These are phyloP conservation scores for Venustoraphidia nigricollis DNA, from an alignment of 2,888 invertebrate species.

Conservation along the genomic window DNA sequence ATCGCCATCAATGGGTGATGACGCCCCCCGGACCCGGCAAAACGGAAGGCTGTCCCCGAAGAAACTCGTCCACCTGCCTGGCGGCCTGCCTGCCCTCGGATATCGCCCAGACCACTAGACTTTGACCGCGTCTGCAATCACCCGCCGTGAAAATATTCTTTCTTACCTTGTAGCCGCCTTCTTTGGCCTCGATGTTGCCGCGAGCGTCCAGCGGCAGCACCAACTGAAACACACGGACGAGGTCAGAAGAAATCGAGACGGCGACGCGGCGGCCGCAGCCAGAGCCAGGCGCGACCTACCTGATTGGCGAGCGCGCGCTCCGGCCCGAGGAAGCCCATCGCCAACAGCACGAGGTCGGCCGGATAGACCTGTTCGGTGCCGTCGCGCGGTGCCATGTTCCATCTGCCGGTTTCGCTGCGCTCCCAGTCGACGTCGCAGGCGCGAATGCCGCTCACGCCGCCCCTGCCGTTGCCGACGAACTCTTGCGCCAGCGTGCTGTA, in stretches of 20 bases:
- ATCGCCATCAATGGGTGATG: constrained; percentile 21
- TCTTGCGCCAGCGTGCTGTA: constrained; percentile 92
- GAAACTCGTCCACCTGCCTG: constrained; percentile 74
- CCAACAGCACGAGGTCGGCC: constrained; percentile 84
- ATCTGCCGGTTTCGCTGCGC: constrained; percentile 80
- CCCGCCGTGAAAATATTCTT: constrained; percentile 89
- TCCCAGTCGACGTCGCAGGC: constrained; percentile 88
- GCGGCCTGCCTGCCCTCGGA: constrained; percentile 97
- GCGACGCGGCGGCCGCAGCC: too few relatives aligned
- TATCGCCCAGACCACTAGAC: constrained; percentile 97
- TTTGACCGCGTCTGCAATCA: constrained; percentile 98
- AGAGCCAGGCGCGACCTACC: constrained; percentile 30
- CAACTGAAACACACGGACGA: constrained; percentile 23
- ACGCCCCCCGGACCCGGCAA: constrained; percentile 91
- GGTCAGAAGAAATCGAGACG: neutral
- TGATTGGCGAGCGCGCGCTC: constrained; percentile 80
- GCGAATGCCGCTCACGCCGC: constrained; percentile 79
- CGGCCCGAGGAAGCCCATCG: constrained; percentile 98
- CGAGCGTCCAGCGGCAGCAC: constrained; percentile 73
- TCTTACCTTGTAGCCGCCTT: constrained; percentile 80
- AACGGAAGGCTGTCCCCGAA: constrained; percentile 53
- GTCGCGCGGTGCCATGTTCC: constrained; percentile 81
- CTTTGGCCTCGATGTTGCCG: constrained; percentile 79
- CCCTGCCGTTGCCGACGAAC: constrained; percentile 78
- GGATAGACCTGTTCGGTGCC: constrained; percentile 66